These are phyloP conservation scores for Dryobotodes eremita DNA, from an alignment of 2,888 invertebrate genomes.

Conservation along the genomic window DNA sequence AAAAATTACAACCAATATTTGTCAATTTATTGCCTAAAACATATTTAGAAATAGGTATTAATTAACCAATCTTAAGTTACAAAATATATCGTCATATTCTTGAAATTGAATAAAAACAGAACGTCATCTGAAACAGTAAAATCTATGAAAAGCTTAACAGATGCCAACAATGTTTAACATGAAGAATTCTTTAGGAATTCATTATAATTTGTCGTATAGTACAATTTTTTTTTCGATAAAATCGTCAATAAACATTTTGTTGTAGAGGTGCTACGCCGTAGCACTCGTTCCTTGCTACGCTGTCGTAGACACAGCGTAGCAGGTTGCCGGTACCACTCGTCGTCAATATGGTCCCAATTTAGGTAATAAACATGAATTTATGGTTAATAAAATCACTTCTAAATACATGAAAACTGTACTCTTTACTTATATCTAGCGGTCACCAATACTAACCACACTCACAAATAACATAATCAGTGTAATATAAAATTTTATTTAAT, in stretches of 20 bases:
- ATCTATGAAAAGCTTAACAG: constrained; percentile 1
- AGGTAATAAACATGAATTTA: neutral
- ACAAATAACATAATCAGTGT: constrained; percentile 29
- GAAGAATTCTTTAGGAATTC: neutral
- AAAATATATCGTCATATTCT: neutral
- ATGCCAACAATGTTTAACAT: neutral
- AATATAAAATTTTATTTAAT: constrained; percentile 31
- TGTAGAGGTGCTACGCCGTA: constrained; percentile 45
- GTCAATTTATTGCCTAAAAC: neutral
- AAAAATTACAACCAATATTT: neutral
- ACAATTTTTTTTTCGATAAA: neutral
- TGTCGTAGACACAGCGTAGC: constrained; percentile 27
- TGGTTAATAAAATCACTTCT: neutral
- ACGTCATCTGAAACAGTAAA: neutral
- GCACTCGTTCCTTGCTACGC: constrained; percentile 39
- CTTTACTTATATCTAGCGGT: neutral
- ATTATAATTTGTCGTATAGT: neutral
- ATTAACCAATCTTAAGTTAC: neutral
- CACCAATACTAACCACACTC: neutral
- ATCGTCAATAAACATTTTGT: neutral
- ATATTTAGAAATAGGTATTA: neutral
- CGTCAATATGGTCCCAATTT: neutral
- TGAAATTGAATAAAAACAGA: neutral
- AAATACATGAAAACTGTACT: neutral
- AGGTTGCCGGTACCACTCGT: neutral